phyloP scores from a whole-genome alignment of 2,888 invertebrate genomes.

The Pterostichus niger region DNA sequence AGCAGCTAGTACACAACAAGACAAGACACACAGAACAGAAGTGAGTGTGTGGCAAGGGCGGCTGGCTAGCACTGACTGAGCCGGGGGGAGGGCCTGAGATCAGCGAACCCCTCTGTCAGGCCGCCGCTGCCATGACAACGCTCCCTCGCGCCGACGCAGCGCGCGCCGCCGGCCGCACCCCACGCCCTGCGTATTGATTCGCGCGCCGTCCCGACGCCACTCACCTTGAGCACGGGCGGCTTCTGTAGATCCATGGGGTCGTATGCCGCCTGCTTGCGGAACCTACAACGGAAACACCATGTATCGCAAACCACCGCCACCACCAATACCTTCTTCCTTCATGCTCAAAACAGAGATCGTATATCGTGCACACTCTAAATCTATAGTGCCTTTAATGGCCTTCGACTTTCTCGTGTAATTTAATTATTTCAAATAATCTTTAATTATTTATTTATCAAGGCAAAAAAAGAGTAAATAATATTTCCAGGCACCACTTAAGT shows the following conservation, averaged over 20 bases:
- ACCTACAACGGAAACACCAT: conserved; percentile 65
- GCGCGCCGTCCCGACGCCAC: conserved; percentile 67
- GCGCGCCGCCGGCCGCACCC: conserved; percentile 77
- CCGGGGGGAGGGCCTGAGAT: conserved; percentile 75
- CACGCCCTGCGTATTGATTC: conserved; percentile 70
- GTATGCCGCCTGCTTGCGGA: conserved; percentile 65
- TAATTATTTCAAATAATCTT: background rate
- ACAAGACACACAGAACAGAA: conserved; percentile 30
- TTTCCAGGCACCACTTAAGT: too few relatives aligned
- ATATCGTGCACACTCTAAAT: conserved; percentile 35
- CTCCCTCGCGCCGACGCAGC: conserved; percentile 75
- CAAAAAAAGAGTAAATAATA: too few relatives aligned
- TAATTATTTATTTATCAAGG: background rate
- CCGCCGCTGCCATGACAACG: conserved; percentile 77
- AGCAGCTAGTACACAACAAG: conserved; percentile 48
- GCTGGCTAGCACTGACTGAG: conserved; percentile 78
- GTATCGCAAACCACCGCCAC: conserved; percentile 5
- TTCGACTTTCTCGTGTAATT: background rate
- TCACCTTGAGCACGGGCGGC: conserved; percentile 76
- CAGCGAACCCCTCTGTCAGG: conserved; percentile 72
- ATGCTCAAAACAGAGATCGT: conserved; percentile 20
- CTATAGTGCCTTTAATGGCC: background rate
- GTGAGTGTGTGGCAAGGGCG: conserved; percentile 23
- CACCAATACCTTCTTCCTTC: conserved; percentile 13
- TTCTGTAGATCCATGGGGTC: conserved; percentile 75